Base-by-base conservation (phyloP, 2,797 vertebrate genomes). In the Nyctibius grandis region DNA sequence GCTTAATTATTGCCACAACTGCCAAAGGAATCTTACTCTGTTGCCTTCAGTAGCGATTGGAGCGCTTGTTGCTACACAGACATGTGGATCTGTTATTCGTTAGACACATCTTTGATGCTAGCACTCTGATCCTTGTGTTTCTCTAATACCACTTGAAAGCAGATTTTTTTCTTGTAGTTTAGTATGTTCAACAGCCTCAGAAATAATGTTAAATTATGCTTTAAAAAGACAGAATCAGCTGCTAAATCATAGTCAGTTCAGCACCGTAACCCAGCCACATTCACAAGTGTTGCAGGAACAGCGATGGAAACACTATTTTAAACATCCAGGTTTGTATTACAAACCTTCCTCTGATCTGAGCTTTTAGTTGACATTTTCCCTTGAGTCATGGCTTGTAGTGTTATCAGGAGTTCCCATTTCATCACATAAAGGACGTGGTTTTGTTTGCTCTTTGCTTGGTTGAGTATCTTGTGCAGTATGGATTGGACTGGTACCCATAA, bases 61-160 rank as follows among this genome's bases (percentile, higher is more conserved):
- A 82, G 47, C 8, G 31, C 48, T 88, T 4, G 9, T 82, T 94
- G 61, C 84, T 83, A 78, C 31, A 38, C 45, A 96, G 92, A 85
- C 25, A 12, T 92, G 87, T 74, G 76, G 88, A 91, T 88, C 81
- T 92, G 69, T 91, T 88, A 68, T 81, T 96, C 77, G 96, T 92
- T 93, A 93, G 95, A 90, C 91, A 81, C 53, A 84, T 88, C 96
- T 94, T 97, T 96, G 93, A 92, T 96, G 93, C 82, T 77, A 84
- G 69, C 34, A 87, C 91, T 94, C 75, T 93, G 87, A 97, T 96
- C 78, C 73, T 91, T 20, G 5, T 93, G 70, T 86, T 85, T 91
- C 86, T 93, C 78, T 95, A 91, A 96, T 94, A 94, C 31, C 60
- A 76, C 91, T 95, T 95, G 65, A 95, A 97, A 96, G 95, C 86